phyloP scores from a whole-genome alignment of 2,888 invertebrate genomes.

The Escarpia spicata region DNA sequence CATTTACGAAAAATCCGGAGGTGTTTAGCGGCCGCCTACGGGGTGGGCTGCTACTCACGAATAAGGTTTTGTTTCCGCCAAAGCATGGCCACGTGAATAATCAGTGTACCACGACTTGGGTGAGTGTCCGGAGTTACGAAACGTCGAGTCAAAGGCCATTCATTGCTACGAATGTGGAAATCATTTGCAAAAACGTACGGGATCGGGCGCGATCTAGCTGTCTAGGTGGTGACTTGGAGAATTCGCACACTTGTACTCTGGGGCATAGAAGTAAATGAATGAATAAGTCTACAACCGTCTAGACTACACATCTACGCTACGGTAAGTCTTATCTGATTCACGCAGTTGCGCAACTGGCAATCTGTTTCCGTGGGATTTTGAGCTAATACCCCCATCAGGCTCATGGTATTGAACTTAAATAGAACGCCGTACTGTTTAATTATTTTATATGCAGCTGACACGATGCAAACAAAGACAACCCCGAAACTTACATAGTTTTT shows the following conservation, averaged over 20 bases:
- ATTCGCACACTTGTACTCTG: neutral
- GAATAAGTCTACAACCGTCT: neutral
- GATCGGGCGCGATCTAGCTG: neutral
- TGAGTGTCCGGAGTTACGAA: neutral
- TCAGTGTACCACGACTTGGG: neutral
- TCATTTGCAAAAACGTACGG: neutral
- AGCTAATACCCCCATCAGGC: too few species aligned
- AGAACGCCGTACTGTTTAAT: too few species aligned
- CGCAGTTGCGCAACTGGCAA: neutral
- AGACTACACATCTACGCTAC: neutral
- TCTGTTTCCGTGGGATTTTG: too few species aligned
- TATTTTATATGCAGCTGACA: too few species aligned
- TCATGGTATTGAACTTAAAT: too few species aligned
- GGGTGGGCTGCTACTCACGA: neutral
- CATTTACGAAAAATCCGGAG: neutral
- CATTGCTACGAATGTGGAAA: neutral
- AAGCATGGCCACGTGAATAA: neutral
- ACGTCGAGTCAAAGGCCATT: neutral
- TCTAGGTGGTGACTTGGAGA: neutral
- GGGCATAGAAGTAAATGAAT: neutral
- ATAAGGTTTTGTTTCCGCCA: neutral
- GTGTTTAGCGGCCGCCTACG: neutral
- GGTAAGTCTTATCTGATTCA: neutral
- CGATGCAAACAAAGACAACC: too few species aligned
- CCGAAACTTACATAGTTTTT: too few species aligned